phyloP scores from a whole-genome alignment of 2,888 invertebrate species.

The Limnephilus lunatus region DNA sequence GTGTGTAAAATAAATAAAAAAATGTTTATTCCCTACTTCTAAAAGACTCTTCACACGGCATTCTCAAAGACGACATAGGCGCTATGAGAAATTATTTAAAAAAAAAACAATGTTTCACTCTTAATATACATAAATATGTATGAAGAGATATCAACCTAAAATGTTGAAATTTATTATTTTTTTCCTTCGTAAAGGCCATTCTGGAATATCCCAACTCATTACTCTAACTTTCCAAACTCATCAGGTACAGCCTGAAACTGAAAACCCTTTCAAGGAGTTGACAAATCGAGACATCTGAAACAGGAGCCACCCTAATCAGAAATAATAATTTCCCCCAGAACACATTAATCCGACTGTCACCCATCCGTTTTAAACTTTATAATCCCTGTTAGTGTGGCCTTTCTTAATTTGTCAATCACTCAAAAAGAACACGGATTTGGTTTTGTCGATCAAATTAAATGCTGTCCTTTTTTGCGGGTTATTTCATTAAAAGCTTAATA shows the following conservation, averaged over 20 bases:
- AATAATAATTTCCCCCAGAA: background rate
- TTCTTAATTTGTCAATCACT: slow-evolving; percentile 26
- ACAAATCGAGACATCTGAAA: slow-evolving; percentile 36
- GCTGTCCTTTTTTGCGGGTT: too few relatives aligned
- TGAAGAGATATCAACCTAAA: background rate
- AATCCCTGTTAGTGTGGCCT: slow-evolving; percentile 16
- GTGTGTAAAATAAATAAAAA: too few relatives aligned
- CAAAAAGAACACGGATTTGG: background rate
- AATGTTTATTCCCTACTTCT: too few relatives aligned
- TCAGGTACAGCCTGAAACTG: background rate
- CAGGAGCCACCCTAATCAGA: slow-evolving; percentile 30
- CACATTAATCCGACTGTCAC: slow-evolving; percentile 11
- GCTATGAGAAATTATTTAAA: too few relatives aligned
- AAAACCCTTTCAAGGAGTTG: background rate
- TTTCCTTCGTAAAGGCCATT: background rate
- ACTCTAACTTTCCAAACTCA: background rate
- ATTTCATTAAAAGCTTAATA: too few relatives aligned
- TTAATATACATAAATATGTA: background rate
- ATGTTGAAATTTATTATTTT: background rate
- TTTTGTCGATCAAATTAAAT: background rate
- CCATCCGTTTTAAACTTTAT: slow-evolving; percentile 3
- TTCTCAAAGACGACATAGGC: too few relatives aligned
- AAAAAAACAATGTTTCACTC: too few relatives aligned
- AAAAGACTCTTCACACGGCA: too few relatives aligned
- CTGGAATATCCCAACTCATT: background rate